These are phyloP conservation scores for Asbolus verrucosus DNA, from an alignment of 1,140 invertebrate genomes.

Conservation along the genomic window DNA sequence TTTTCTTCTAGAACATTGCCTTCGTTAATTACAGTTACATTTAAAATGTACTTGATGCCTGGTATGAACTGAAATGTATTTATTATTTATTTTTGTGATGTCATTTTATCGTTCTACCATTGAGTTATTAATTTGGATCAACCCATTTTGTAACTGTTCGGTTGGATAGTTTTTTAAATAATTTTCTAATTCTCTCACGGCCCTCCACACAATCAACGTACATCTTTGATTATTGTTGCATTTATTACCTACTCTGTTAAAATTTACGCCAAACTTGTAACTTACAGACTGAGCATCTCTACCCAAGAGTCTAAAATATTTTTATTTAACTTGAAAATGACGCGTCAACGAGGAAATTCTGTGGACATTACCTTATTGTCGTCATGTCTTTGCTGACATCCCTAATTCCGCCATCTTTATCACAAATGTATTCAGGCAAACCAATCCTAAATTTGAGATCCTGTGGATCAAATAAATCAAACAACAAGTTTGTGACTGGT, in stretches of 20 bases:
- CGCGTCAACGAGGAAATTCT: too few relatives aligned
- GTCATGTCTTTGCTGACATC: constrained; percentile 21
- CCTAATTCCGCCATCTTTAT: constrained; percentile 28
- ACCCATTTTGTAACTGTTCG: constrained; percentile 26
- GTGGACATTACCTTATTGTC: constrained; percentile 46
- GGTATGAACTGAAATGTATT: constrained; percentile 42
- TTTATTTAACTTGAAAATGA: background rate
- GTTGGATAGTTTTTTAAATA: constrained; percentile 31
- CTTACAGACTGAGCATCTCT: constrained; percentile 11
- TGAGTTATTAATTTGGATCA: constrained; percentile 46
- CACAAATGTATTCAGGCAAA: constrained; percentile 26
- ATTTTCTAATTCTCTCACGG: constrained; percentile 46
- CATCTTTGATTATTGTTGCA: constrained; percentile 41
- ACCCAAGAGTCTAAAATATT: constrained; percentile 4
- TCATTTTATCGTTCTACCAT: constrained; percentile 4
- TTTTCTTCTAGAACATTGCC: constrained; percentile 30
- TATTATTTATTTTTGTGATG: background rate
- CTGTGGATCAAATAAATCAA: constrained; percentile 7
- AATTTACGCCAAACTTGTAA: constrained; percentile 48
- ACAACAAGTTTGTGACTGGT: background rate
- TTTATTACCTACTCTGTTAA: constrained; percentile 26
- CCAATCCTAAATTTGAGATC: constrained; percentile 22
- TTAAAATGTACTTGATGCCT: constrained; percentile 47
- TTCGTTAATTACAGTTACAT: constrained; percentile 27
- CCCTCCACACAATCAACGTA: constrained; percentile 48